These are phyloP conservation scores for Cyrtorhinus lividipennis DNA, from an alignment of 1,140 invertebrate genomes.

Conservation along the genomic window DNA sequence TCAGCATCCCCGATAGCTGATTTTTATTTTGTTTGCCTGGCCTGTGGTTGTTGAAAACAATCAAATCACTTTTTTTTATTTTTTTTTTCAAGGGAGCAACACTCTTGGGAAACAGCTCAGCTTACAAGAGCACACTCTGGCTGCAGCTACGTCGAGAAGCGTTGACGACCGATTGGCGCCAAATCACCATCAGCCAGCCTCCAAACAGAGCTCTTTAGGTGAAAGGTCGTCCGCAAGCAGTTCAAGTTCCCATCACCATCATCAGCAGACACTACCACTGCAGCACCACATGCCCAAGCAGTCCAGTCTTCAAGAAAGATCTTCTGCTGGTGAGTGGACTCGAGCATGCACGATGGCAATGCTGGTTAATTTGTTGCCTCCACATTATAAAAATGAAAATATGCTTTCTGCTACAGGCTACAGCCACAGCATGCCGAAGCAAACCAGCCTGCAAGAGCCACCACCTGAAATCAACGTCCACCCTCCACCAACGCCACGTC, in stretches of 20 bases:
- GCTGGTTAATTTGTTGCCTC: not conserved
- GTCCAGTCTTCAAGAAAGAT: not conserved
- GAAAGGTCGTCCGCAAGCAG: not conserved
- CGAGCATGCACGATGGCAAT: not conserved
- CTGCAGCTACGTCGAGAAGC: constrained; percentile 1
- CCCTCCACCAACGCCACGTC: constrained; percentile 9
- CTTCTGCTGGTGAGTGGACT: not conserved
- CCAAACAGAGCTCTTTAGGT: constrained; percentile 4
- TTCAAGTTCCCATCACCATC: not conserved
- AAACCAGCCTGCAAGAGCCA: constrained; percentile 12
- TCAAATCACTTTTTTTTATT: too few species aligned
- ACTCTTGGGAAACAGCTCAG: not conserved
- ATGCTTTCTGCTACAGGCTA: too few species aligned
- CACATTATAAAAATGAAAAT: too few species aligned
- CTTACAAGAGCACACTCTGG: constrained; percentile 1
- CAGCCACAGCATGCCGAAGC: constrained; percentile 1
- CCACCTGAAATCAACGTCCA: constrained; percentile 17
- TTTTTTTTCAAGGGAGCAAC: not conserved
- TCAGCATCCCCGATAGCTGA: too few species aligned
- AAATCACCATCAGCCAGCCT: not conserved
- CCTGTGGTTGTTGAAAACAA: too few species aligned
- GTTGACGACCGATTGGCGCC: not conserved
- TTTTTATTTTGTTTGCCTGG: too few species aligned
- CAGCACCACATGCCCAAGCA: not conserved
- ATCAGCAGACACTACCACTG: not conserved